Base-by-base conservation (phyloP, 1,140 invertebrate genomes). In the Eulimnadia texana region DNA sequence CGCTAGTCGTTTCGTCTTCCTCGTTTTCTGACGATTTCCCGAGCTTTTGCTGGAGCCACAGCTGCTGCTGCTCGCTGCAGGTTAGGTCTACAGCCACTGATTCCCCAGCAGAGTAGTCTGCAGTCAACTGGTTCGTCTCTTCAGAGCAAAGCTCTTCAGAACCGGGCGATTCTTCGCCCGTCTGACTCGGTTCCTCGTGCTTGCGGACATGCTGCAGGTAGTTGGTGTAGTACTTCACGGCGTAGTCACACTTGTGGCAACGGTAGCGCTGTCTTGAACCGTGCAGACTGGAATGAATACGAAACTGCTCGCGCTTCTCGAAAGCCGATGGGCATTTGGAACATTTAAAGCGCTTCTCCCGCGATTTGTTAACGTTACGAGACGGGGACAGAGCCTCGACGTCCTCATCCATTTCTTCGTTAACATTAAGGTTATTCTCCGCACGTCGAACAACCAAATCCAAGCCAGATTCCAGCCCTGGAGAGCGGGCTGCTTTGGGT, bases 281-380 rank as follows among this genome's bases (percentile, higher is more conserved):
- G 70, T 93, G 90, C 2, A 93, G 72, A 3, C 82, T 82, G 63
- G 89, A 72, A 72, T 93, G 90, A 16, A 88, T 80, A 68, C 86
- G 84, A 69, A 88, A 92, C 69, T 91, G 87, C 66, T 87, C 84
- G 33, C 84, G 75, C 72, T 92, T 91, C 67, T 89, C 86, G 72
- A 91, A 92, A 0, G 86, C 85, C 20, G 88, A 90, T 0, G 90
- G 89, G 71, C 90, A 93, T 74, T 89, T 90, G 63, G 83, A 80
- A 66, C 87, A 89, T 71, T 88, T 87, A 69, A 87, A 88, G 0
- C 84, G 77, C 68, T 88, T 88, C 68, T 85, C 82, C 70, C 84
- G 85, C 58, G 84, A 71, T 22, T 80, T 76, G 2, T 84, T 85
- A 67, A 86, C 86, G 70, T 84, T 85, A 20, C 85, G 24, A 25